Percentiles rank a stretch among this genome's conserved stretches.
These are phyloP conservation scores for Naso thynnoides DNA, from an alignment of 2,797 vertebrate genomes.

Conservation along the genomic window DNA sequence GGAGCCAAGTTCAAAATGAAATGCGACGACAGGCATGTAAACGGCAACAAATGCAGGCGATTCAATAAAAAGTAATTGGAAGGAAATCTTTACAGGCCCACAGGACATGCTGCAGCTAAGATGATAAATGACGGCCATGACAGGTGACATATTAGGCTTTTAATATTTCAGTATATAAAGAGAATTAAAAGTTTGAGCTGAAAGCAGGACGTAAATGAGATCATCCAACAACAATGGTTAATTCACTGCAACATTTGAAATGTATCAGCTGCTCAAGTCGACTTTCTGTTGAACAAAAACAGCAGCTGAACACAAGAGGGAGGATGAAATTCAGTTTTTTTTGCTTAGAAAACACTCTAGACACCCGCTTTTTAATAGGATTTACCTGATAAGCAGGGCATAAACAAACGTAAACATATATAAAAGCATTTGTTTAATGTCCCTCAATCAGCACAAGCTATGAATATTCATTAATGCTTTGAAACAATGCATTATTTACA, in stretches of 20 bases:
- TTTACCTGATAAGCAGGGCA: slow-evolving; percentile 15
- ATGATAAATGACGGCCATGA: slow-evolving; percentile 77
- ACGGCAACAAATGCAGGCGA: slow-evolving; percentile 71
- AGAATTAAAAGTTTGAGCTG: slow-evolving; percentile 77
- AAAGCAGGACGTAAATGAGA: slow-evolving; percentile 69
- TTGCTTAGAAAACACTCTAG: neutral
- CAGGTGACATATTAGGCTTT: slow-evolving; percentile 83
- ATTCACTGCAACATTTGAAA: slow-evolving; percentile 69
- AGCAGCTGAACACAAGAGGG: slow-evolving; percentile 33
- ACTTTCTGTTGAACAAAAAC: slow-evolving; percentile 19
- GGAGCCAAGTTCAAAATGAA: slow-evolving; percentile 59
- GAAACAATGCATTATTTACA: slow-evolving; percentile 81
- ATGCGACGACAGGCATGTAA: slow-evolving; percentile 65
- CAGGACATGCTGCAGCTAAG: slow-evolving; percentile 63
- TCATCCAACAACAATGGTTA: slow-evolving; percentile 79
- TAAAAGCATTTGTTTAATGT: slow-evolving; percentile 62
- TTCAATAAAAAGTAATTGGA: slow-evolving; percentile 76
- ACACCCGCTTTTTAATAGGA: neutral
- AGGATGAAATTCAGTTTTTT: slow-evolving; percentile 9
- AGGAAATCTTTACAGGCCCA: slow-evolving; percentile 65
- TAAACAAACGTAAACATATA: slow-evolving; percentile 42
- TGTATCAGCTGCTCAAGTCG: slow-evolving; percentile 65
- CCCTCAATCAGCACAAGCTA: slow-evolving; percentile 63
- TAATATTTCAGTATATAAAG: slow-evolving; percentile 82
- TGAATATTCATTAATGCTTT: slow-evolving; percentile 79